A percentile compares a stretch with the other conserved stretches of the same genome.
Evolutionary conservation across 2,113 vertebrate species (phyloP).

Genomic region (Odontophorus gujanensis): DNA sequence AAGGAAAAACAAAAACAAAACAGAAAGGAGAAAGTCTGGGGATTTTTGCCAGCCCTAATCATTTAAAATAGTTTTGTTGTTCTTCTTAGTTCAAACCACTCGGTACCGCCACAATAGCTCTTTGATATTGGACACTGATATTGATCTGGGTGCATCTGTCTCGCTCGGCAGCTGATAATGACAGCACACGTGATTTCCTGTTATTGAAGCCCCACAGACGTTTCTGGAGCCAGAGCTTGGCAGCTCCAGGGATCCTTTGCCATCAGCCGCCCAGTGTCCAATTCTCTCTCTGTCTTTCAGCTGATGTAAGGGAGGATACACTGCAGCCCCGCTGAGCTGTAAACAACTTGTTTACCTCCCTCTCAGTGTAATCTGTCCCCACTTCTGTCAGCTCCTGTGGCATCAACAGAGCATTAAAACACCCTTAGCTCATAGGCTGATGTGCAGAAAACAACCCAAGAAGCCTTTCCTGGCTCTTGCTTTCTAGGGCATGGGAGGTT

Average conservation of each 20-base stretch:
- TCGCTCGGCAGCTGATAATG: conserved; percentile 69
- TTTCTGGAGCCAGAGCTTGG: conserved; percentile 49
- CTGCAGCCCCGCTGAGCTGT: neutral
- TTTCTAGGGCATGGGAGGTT: neutral
- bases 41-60: neutral
- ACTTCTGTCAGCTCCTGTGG: conserved; percentile 26
- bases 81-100: conserved; percentile 5
- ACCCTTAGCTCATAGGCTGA: conserved; percentile 35
- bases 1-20: conserved; percentile 7
- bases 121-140: conserved; percentile 68
- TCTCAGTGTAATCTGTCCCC: conserved; percentile 40
- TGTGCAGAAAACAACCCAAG: conserved; percentile 27
- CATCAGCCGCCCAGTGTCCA: conserved; percentile 21
- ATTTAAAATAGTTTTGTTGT: conserved; percentile 54
- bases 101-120: conserved; percentile 38
- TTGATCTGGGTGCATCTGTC: conserved; percentile 70
- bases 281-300: conserved; percentile 1
- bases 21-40: neutral
- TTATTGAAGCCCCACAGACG: conserved; percentile 57
- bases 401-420: conserved; percentile 58
- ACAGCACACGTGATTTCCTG: conserved; percentile 67
- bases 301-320: conserved; percentile 9
- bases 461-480: conserved; percentile 6
- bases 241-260: conserved; percentile 15
- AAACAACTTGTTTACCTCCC: conserved; percentile 64